These are phyloP conservation scores for Ethmia dodecea DNA, from an alignment of 2,888 invertebrate genomes.

Conservation along the genomic window DNA sequence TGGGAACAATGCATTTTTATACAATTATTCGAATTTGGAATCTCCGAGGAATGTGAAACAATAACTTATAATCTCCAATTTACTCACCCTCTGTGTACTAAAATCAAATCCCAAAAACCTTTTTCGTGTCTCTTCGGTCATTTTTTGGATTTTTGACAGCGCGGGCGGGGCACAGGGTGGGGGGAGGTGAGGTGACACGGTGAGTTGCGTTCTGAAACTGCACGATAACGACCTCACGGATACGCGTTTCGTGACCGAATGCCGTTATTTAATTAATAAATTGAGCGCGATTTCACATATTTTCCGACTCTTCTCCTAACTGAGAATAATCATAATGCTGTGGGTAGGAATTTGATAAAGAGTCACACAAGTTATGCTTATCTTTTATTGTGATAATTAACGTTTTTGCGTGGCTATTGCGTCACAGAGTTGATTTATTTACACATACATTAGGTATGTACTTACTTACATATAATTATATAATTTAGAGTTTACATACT, in stretches of 20 bases:
- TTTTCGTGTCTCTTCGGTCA: slow-evolving; percentile 57
- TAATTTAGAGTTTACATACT: no score
- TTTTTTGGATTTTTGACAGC: slow-evolving; percentile 59
- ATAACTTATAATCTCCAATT: slow-evolving; percentile 5
- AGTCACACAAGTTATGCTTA: no score
- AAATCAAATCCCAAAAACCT: slow-evolving; percentile 91
- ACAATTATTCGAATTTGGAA: no score
- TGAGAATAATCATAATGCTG: background rate
- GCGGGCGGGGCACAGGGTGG: slow-evolving; percentile 24
- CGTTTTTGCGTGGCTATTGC: no score
- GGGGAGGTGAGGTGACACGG: slow-evolving; percentile 20
- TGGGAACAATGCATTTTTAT: no score
- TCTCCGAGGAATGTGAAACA: background rate
- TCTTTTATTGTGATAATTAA: no score
- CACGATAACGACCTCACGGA: slow-evolving; percentile 13
- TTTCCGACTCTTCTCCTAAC: background rate
- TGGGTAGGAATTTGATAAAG: no score
- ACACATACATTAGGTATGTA: no score
- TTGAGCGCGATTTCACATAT: slow-evolving; percentile 36
- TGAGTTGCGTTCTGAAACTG: slow-evolving; percentile 35
- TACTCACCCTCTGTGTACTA: slow-evolving; percentile 90
- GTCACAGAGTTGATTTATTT: no score
- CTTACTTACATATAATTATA: no score
- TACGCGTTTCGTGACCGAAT: slow-evolving; percentile 43
- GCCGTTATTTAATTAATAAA: slow-evolving; percentile 25